Evolutionary conservation across 2,888 invertebrate genomes (phyloP).

Genomic region (Alloplasta piceator): DNA sequence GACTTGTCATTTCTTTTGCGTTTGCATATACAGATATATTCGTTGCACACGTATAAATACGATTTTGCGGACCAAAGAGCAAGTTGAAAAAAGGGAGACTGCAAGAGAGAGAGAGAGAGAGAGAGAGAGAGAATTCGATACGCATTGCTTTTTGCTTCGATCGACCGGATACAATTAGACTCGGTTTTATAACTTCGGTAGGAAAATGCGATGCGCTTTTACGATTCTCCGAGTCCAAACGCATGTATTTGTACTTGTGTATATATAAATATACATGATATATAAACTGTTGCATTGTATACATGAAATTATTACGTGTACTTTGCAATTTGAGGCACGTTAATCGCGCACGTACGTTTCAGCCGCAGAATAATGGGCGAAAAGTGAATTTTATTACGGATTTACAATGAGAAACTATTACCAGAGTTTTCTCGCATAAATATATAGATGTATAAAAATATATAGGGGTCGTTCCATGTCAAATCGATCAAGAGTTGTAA

Average conservation of each 20-base stretch:
- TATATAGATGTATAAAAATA: no score
- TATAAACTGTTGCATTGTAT: constrained; percentile 15
- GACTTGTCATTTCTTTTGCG: not conserved
- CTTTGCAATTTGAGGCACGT: constrained; percentile 7
- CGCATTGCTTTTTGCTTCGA: constrained; percentile 58
- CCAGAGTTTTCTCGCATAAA: no score
- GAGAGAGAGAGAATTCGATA: constrained; percentile 47
- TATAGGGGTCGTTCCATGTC: no score
- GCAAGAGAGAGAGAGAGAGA: not conserved
- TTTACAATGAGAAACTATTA: no score
- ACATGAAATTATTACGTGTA: constrained; percentile 28
- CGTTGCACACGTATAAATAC: not conserved
- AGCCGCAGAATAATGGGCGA: not conserved
- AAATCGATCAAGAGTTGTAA: no score
- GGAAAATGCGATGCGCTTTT: constrained; percentile 53
- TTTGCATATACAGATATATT: constrained; percentile 6
- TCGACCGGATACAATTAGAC: constrained; percentile 64
- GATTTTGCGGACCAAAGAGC: constrained; percentile 5
- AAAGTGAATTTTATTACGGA: constrained; percentile 30
- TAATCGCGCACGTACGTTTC: not conserved
- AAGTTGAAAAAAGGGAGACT: no score
- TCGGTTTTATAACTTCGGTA: constrained; percentile 56
- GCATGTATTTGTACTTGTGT: no score
- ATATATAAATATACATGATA: no score
- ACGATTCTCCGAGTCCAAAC: constrained; percentile 53